Evolutionary conservation across 2,797 vertebrate genomes (phyloP), one percentile per base, ranked within the genome.

Genomic region (Mormyrus proboscirostris): DNA sequence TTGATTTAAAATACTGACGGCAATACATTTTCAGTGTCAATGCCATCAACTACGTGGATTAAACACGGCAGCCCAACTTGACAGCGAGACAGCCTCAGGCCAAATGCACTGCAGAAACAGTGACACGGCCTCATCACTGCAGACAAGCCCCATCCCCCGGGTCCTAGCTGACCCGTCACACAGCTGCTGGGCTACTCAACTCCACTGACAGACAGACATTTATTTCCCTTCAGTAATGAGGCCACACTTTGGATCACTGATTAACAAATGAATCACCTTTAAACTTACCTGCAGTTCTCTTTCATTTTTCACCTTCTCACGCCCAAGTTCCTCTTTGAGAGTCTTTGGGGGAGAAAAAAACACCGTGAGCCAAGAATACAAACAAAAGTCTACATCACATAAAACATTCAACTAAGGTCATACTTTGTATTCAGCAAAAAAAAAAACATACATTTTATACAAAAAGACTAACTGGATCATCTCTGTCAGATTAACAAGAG

Each of bases 251-350:
- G 57, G 84, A 90, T 29, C 5, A 82, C 25, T 16, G 79, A 44
- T 83, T 83, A 49, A 7, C 41, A 9, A 84, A 84, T 29, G 55
- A 14, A 8, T 25, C 7, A 49, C 10, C 65, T 8, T 38, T 62
- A 41, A 44, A 93, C 95, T 89, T 88, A 98, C 98, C 96, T 97
- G 96, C 47, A 95, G 94, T 88, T 93, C 95, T 59, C 95, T 96
- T 89, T 95, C 95, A 86, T 93, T 94, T 89, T 89, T 93, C 33
- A 90, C 94, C 92, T 92, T 96, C 90, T 96, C 95, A 89, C 90
- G 92, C 62, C 93, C 94, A 38, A 94, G 83, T 88, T 97, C 94
- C 0, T 92, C 93, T 90, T 92, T 95, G 88, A 97, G 93, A 53
- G 88, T 92, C 96, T 96, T 89, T n/a, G 88, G 55, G 22, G 1